These are phyloP conservation scores for Pristionchus entomophagus DNA, from an alignment of 2,888 invertebrate genomes.

Conservation along the genomic window DNA sequence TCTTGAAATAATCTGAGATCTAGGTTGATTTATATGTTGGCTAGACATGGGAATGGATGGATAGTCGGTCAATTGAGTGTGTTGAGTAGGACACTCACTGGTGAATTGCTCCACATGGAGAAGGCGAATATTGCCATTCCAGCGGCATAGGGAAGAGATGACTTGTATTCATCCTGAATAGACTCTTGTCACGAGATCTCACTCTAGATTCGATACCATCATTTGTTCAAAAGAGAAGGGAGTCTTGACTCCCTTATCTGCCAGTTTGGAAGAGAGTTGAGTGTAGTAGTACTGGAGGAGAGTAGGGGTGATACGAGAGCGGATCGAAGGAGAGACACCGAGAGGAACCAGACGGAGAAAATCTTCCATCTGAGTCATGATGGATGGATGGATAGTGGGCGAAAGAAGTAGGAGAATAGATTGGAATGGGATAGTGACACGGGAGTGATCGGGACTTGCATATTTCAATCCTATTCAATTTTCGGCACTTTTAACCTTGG, in stretches of 20 bases:
- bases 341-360: conserved; percentile 7
- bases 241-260: background rate
- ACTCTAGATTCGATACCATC: background rate
- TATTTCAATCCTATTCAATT: too few species aligned
- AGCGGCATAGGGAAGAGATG: conserved; percentile 3
- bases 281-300: conserved; percentile 46
- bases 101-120: conserved; percentile 46
- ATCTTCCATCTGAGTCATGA: conserved; percentile 44
- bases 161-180: conserved; percentile 38
- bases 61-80: too few species aligned
- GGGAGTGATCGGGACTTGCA: too few species aligned
- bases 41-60: too few species aligned
- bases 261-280: conserved; percentile 9
- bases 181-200: background rate
- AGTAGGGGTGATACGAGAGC: background rate
- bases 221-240: conserved; percentile 41
- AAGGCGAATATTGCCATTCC: conserved; percentile 48
- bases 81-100: background rate
- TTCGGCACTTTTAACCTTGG: too few species aligned
- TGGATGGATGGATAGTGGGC: too few species aligned
- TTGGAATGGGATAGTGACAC: too few species aligned
- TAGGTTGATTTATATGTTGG: too few species aligned
- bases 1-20: too few species aligned
- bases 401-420: background rate
- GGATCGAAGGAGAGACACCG: background rate